A percentile compares a stretch with the other conserved stretches of the same genome.
phyloP scores from a whole-genome alignment of 2,113 vertebrate species.

The Oenanthe oenanthe region DNA sequence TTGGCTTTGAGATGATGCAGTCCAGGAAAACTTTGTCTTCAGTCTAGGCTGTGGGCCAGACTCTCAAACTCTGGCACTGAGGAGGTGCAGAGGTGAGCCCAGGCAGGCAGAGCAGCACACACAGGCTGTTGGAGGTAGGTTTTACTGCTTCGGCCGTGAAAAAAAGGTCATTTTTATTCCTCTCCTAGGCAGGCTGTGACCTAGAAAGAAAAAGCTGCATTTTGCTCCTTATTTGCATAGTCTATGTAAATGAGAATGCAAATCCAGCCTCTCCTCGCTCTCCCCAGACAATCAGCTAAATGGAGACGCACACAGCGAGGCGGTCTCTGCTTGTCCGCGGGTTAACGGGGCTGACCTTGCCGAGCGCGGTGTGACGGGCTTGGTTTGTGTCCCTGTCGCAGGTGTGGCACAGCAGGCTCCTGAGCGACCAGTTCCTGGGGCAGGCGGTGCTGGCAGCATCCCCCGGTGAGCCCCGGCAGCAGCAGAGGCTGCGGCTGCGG shows the following conservation, averaged over 20 bases:
- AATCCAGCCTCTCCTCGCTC: neutral
- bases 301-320: neutral
- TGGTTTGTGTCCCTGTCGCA: constrained; percentile 43
- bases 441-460: constrained; percentile 83
- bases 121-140: neutral
- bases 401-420: constrained; percentile 87
- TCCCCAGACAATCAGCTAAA: neutral
- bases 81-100: neutral
- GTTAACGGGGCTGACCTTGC: neutral
- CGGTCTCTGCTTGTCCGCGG: neutral
- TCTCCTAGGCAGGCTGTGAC: constrained; percentile 25
- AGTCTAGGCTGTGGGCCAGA: neutral
- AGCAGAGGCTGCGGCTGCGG: constrained; percentile 82
- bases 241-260: constrained; percentile 2
- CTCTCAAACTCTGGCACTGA: neutral
- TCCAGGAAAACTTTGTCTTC: neutral
- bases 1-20: neutral
- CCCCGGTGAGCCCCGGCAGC: constrained; percentile 68
- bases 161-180: neutral
- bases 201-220: constrained; percentile 46
- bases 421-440: constrained; percentile 87
- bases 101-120: neutral
- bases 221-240: constrained; percentile 6
- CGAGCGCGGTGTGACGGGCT: neutral
- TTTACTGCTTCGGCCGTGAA: neutral